Base-by-base conservation (phyloP, 2,113 vertebrate species). In the Silurus asotus region DNA sequence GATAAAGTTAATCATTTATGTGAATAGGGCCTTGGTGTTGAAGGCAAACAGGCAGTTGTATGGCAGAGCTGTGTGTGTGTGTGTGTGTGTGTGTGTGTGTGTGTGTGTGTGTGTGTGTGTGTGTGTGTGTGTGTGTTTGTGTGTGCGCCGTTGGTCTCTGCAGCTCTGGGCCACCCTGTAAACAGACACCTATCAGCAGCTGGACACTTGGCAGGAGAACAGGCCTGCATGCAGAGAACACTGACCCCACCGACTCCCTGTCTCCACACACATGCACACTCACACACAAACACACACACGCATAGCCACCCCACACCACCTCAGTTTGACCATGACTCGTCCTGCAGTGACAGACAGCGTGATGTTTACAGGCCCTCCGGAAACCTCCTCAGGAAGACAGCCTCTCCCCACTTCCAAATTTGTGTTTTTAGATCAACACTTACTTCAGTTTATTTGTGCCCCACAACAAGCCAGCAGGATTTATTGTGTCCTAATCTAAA, bases 391-490 rank as follows among this genome's bases (percentile, higher is more conserved):
- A 91, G 96, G 94, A 93, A 91, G 90, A 92, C 88, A 88, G 91
- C 88, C 93, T 95, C 94, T 95, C 92, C 89, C 88, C 90, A 92
- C 94, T 94, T 91, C 89, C 93, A 95, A 79, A 93, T 94, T 86
- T 95, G 95, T 95, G 95, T 97, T 96, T 96, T 96, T 96, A 95
- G 96, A 96, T 97, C 96, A 96, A 96, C 96, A 96, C 96, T 96
- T 96, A 88, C 89, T 86, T 3, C 78, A 83, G 95, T 97, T 98
- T 98, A 96, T 98, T 98, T 97, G 96, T 95, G 94, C 95, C 94
- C 92, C 95, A 93, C 95, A 96, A 90, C 95, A 94, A 94, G 96
- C 85, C 95, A 91, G 93, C 93, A 93, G 94, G 96, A 97, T 97
- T 97, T 98, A 97, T 96, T 95, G 92, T 95, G 93, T 93, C 93